A percentile compares a stretch with the other conserved stretches of the same genome.
These are phyloP conservation scores for Acleris holmiana DNA, from an alignment of 2,888 invertebrate species.

Conservation along the genomic window DNA sequence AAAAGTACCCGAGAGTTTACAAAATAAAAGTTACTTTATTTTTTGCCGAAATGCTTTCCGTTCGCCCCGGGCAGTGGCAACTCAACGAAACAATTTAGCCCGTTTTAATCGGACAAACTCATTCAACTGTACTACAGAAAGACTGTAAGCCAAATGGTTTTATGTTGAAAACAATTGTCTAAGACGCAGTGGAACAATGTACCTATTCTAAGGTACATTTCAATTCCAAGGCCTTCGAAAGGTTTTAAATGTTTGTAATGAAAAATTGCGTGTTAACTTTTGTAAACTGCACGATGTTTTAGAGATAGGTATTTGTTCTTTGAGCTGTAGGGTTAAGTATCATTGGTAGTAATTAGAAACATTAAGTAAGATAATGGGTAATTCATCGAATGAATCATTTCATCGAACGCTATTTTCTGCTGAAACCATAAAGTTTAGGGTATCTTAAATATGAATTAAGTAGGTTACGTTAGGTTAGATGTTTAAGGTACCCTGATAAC, in stretches of 20 bases:
- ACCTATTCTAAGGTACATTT: conserved; percentile 36
- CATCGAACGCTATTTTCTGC: too few species aligned
- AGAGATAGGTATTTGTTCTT: too few species aligned
- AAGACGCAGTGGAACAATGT: conserved; percentile 49
- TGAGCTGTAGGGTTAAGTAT: too few species aligned
- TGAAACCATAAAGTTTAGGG: too few species aligned
- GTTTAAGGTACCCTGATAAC: too few species aligned
- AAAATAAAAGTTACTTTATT: conserved; percentile 21
- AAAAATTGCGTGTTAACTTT: too few species aligned
- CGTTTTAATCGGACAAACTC: conserved; percentile 45
- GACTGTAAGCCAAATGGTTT: conserved; percentile 55
- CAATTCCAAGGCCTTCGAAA: conserved; percentile 1
- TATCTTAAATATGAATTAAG: too few species aligned
- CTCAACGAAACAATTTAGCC: conserved; percentile 27
- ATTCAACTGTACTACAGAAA: conserved; percentile 47
- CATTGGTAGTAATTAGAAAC: too few species aligned
- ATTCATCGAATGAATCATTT: too few species aligned
- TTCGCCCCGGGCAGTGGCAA: conserved; percentile 24
- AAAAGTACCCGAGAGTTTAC: neutral
- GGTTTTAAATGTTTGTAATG: too few species aligned
- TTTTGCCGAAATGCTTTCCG: conserved; percentile 11
- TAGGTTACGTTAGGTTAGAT: too few species aligned
- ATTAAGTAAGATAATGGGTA: too few species aligned
- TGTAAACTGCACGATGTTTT: neutral
- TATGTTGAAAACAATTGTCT: conserved; percentile 59